A percentile compares a stretch with the other conserved stretches of the same genome.
These are phyloP conservation scores for Ceramica pisi DNA, from an alignment of 2,888 invertebrate genomes.

Conservation along the genomic window DNA sequence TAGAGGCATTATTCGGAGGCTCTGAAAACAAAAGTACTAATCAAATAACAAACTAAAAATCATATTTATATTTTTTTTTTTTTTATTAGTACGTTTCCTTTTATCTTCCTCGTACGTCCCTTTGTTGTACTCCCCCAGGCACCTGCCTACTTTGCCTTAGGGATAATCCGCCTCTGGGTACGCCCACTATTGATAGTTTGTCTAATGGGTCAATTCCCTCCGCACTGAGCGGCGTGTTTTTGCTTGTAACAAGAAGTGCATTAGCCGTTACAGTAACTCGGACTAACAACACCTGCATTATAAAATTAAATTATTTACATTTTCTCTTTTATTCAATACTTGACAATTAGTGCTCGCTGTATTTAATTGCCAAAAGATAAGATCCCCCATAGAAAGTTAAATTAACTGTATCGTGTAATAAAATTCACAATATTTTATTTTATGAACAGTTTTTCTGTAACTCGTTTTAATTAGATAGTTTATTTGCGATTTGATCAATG, in stretches of 20 bases:
- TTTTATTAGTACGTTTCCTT: too few relatives aligned
- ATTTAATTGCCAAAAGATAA: slow-evolving; percentile 60
- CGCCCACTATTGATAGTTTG: slow-evolving; percentile 35
- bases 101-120: too few relatives aligned
- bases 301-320: slow-evolving; percentile 35
- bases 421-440: slow-evolving; percentile 22
- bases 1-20: too few relatives aligned
- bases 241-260: slow-evolving; percentile 56
- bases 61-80: too few relatives aligned
- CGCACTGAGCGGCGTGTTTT: slow-evolving; percentile 46
- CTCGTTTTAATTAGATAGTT: not conserved
- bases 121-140: too few relatives aligned
- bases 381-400: slow-evolving; percentile 73
- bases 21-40: too few relatives aligned
- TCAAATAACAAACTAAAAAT: too few relatives aligned
- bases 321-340: slow-evolving; percentile 50
- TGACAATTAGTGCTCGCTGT: slow-evolving; percentile 42
- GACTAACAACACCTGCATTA: slow-evolving; percentile 13
- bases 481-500: slow-evolving; percentile 11
- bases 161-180: too few relatives aligned
- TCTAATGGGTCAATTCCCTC: slow-evolving; percentile 59
- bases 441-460: slow-evolving; percentile 5
- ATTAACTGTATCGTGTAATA: slow-evolving; percentile 58
- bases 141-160: too few relatives aligned
- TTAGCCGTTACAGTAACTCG: slow-evolving; percentile 56